Evolutionary conservation across 2,888 invertebrate species (phyloP), one percentile per base, ranked within the genome.

Genomic region (Leptogaster cylindrica): DNA sequence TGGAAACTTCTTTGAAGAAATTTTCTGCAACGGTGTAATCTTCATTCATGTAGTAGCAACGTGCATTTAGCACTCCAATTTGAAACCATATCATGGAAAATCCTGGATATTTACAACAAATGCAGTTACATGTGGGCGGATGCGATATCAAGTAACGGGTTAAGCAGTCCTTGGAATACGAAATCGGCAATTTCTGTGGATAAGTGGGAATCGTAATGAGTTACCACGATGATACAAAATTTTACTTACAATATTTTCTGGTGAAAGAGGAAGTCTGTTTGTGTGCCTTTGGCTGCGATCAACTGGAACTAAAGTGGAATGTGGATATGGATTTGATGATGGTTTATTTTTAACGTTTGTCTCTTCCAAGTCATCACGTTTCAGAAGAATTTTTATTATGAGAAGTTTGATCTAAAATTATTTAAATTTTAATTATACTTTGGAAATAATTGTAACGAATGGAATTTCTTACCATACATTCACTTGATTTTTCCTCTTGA

Each of bases 61-160:
- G 75, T 0, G 79, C 79, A 71, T 75, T 74, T 0, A 78, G 71
- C 25, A 76, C 76, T 6, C 79, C 79, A 6, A 76, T 70, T 23
- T 74, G 68, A 2, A 78, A 77, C 12, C 72, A 74, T 10, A 74
- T 71, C 74, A 76, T 76, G 65, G 74, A 73, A 23, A 79, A 67
- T 8, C 69, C 67, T 31, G 58, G 27, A 52, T 70, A 70, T 27
- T 68, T 51, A 36, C 73, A 73, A 5, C 68, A 67, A 3, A 69
- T 66, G 20, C 73, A 73, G n/a, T 12, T 36, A 16, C 73, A 73
- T 0, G 16, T 12, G 3, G 28, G 5, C 1, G 46, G 18, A 39
- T 72, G 72, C 8, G 48, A 27, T n/a, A 63, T 70, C 2, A 72
- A 67, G 5, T 69, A 71, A 27, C 67, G 50, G 10, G 25, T 50